Evolutionary conservation across 2,797 vertebrate species (phyloP), one percentile per base, ranked within the genome.

Genomic region (Spea hammondii): DNA sequence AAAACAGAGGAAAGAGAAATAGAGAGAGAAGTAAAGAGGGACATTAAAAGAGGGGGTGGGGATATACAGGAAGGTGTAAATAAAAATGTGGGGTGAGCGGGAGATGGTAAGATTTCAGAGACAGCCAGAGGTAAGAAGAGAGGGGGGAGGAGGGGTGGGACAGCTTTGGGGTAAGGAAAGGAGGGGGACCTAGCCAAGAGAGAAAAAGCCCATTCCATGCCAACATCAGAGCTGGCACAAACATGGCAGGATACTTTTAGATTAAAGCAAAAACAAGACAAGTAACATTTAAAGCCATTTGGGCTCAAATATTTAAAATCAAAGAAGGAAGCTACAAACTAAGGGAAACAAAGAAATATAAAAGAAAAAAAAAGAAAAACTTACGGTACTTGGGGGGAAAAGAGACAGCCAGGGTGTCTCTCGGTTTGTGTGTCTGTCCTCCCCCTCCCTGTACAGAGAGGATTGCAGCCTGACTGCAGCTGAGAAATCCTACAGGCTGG

Each of bases 401-500:
- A 80, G 74, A 80, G 79, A 76, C 73, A 80, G 70, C 46, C 17
- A 44, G 17, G 53, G 49, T 57, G 68, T 77, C 54, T 50, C 64
- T 77, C 79, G 44, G 65, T 46, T 60, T 54, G 74, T 62, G 60
- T 77, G 62, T 60, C 64, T 62, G 46, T 44, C 17, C 59, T 49
- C 74, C 74, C 78, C 67, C 72, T 68, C 69, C 74, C 66, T 65
- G 70, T 69, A 72, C 66, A 81, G 65, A 81, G 69, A 66, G 74
- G 70, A 81, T 77, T 81, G 74, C 79, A 81, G 74, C 57, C 74
- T 77, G 79, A 76, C 79, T 81, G 69, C 79, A 72, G 74, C 79
- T 81, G 79, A 81, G 74, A 81, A 72, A 81, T 81, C 79, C 76
- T 81, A 81, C 79, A 81, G 79, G 79, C 79, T 81, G 79, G 79